These are phyloP conservation scores for Noctua pronuba DNA, from an alignment of 2,888 invertebrate genomes.

Conservation along the genomic window DNA sequence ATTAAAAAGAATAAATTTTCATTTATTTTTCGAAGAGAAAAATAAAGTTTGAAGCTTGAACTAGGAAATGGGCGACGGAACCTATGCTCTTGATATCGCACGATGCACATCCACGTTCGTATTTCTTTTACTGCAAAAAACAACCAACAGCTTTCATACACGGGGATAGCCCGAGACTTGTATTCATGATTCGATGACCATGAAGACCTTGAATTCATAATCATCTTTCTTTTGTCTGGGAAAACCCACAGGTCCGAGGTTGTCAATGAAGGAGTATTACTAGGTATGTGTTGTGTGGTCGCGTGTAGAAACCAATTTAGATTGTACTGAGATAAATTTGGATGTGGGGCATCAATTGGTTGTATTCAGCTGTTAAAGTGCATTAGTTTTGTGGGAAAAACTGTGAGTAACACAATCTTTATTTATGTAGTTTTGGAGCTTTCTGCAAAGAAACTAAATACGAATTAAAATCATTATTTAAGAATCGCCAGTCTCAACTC, in stretches of 20 bases:
- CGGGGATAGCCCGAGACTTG: slow-evolving; percentile 54
- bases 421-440: not conserved
- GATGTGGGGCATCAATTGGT: slow-evolving; percentile 9
- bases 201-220: slow-evolving; percentile 19
- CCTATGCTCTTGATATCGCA: not conserved
- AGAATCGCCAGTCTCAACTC: not conserved
- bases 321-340: slow-evolving; percentile 5
- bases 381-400: not conserved
- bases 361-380: not conserved
- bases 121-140: slow-evolving; percentile 20
- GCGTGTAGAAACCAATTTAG: slow-evolving; percentile 31
- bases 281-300: not conserved
- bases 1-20: not conserved
- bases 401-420: not conserved
- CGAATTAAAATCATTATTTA: not conserved
- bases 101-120: not conserved
- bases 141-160: slow-evolving; percentile 22
- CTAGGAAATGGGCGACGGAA: slow-evolving; percentile 17
- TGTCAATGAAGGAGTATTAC: slow-evolving; percentile 31
- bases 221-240: slow-evolving; percentile 26
- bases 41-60: not conserved
- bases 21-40: not conserved
- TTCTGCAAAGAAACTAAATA: not conserved
- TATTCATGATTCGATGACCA: slow-evolving; percentile 24
- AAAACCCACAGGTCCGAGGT: slow-evolving; percentile 14